Evolutionary conservation across 2,113 vertebrate species (phyloP).

Genomic region (Cacatua alba): DNA sequence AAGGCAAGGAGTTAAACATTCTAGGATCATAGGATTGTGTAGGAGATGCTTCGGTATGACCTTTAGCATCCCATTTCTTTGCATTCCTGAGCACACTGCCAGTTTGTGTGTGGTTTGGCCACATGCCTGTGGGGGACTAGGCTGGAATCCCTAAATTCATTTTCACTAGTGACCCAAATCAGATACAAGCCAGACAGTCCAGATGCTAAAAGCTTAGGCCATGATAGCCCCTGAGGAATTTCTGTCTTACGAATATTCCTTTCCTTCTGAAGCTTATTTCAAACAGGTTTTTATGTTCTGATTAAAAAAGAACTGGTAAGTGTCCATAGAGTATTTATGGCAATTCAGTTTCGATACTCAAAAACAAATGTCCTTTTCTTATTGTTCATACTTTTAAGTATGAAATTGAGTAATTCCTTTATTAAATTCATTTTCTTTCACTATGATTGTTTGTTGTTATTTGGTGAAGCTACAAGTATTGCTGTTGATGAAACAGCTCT

Average conservation of each 20-base stretch:
- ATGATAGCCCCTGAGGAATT: neutral
- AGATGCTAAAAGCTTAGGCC: neutral
- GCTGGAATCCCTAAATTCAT: constrained; percentile 28
- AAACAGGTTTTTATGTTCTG: neutral
- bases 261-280: neutral
- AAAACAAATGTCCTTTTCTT: neutral
- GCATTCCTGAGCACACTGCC: constrained; percentile 23
- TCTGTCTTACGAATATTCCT: neutral
- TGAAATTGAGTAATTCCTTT: neutral
- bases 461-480: neutral
- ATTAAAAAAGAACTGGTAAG: neutral
- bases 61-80: constrained; percentile 34
- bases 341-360: neutral
- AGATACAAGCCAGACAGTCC: neutral
- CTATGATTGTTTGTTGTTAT: neutral
- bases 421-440: neutral
- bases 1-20: constrained; percentile 46
- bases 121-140: constrained; percentile 36
- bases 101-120: neutral
- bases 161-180: neutral
- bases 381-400: neutral
- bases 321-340: neutral
- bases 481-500: neutral
- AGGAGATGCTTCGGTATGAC: constrained; percentile 23
- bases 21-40: neutral